Evolutionary conservation across 1,140 invertebrate species (phyloP).

Genomic region (Microplitis mediator): DNA sequence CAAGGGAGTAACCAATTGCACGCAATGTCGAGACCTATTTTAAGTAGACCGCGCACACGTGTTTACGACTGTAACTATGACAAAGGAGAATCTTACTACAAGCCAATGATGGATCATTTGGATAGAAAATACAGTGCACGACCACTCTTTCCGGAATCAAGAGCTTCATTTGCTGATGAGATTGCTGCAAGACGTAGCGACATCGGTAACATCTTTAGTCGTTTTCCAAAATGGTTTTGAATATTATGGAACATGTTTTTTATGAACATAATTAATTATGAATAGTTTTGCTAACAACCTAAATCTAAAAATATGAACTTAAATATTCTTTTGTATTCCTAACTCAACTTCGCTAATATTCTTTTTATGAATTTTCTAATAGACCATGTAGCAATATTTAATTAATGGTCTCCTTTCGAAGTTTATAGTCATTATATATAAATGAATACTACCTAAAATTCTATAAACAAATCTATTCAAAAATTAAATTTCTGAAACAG

Average conservation of each 20-base stretch:
- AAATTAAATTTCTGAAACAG: no score
- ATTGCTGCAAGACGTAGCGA: slow-evolving; percentile 59
- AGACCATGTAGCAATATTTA: no score
- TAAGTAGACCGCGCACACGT: slow-evolving; percentile 72
- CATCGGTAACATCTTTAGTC: slow-evolving; percentile 63
- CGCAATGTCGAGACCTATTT: slow-evolving; percentile 57
- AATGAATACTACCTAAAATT: no score
- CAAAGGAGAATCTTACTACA: slow-evolving; percentile 80
- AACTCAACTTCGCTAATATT: background rate
- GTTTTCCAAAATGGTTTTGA: slow-evolving; percentile 64
- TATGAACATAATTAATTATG: slow-evolving; percentile 9
- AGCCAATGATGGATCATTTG: slow-evolving; percentile 73
- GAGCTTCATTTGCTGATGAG: slow-evolving; percentile 58
- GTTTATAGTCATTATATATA: no score
- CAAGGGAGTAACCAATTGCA: slow-evolving; percentile 7
- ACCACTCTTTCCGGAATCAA: slow-evolving; percentile 59
- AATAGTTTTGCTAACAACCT: background rate
- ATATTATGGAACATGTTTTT: slow-evolving; percentile 35
- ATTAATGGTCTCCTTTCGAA: background rate
- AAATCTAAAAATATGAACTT: no score
- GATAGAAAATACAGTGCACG: slow-evolving; percentile 71
- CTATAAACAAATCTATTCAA: no score
- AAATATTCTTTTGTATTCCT: background rate
- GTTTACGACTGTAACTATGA: slow-evolving; percentile 82
- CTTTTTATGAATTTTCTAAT: no score